These are phyloP conservation scores for Scomber scombrus DNA, from an alignment of 2,113 vertebrate genomes.

Conservation along the genomic window DNA sequence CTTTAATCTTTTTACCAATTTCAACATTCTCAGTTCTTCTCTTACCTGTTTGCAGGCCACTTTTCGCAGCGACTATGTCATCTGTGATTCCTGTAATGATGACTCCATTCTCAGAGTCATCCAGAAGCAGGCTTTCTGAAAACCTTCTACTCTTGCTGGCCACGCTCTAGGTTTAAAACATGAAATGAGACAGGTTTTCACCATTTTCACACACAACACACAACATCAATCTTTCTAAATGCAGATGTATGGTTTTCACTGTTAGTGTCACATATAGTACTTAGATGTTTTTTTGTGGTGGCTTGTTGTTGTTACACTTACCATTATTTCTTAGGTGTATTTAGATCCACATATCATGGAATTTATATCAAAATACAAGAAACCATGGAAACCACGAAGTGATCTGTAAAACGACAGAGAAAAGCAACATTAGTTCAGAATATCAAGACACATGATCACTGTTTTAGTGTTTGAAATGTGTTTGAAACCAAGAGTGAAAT, in stretches of 20 bases:
- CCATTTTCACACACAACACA: not conserved
- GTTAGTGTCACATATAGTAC: not conserved
- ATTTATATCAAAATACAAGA: not conserved
- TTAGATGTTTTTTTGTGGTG: not conserved
- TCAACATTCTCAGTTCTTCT: not conserved
- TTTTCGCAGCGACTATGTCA: constrained; percentile 35
- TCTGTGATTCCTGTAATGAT: constrained; percentile 63
- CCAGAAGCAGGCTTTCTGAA: constrained; percentile 69
- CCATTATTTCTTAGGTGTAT: constrained; percentile 58
- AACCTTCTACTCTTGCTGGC: constrained; percentile 41
- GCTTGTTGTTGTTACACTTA: constrained; percentile 18
- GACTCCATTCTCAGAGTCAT: constrained; percentile 57
- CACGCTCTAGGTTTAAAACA: constrained; percentile 57
- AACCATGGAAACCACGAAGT: not conserved
- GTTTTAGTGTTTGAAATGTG: too few relatives aligned
- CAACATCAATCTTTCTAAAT: not conserved
- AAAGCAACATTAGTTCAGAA: not conserved
- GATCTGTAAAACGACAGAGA: constrained; percentile 34
- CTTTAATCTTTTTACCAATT: not conserved
- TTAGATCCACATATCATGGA: constrained; percentile 64
- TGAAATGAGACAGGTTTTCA: not conserved
- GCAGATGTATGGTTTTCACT: not conserved
- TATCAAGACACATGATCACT: not conserved
- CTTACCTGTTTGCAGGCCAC: constrained; percentile 72
- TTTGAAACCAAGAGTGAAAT: not conserved